Base-by-base conservation (phyloP, 2,888 invertebrate species). In the Odontomyia ornata region DNA sequence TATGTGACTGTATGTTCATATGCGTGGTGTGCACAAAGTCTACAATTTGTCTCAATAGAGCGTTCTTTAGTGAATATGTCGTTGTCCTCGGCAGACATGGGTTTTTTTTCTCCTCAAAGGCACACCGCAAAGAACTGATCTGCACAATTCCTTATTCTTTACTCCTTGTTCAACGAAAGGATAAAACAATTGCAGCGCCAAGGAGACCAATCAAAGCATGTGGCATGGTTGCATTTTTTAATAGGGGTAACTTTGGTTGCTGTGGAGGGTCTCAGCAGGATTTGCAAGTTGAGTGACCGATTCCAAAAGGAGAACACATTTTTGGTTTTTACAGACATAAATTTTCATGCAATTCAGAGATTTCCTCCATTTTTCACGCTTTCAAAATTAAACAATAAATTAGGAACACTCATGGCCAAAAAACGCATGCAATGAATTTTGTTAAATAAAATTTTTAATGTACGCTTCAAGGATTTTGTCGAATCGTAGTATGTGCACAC, bases 71-170 rank as follows among this genome's bases (percentile, higher is more conserved):
- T 36, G 23, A 13, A 21, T 1, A 52, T 25, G 71, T 71, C 71
- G 18, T 52, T 71, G 71, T 71, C 71, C 71, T 71, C 67, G 7
- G 21, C n/a, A 46, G 47, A 71, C 71, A 47, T 15, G n/a, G 21
- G 18, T 47, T 52, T 71, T 71, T 27, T 28, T 64, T 15, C n/a
- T 5, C 7, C 71, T 47, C n/a, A 52, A 25, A 11, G 47, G 52
- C 28, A 30, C 11, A n/a, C 64, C 28, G 23, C n/a, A 28, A 13
- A 27, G 9, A 71, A 21, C 52, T 52, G 71, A 71, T 71, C 71
- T 71, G 71, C 47, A 71, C 47, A 46, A 71, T 47, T 21, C 15
- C 15, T 23, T 67, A 18, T 67, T 23, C 9, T 60, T 60, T 11
- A 11, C 21, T 60, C 3, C 18, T 52, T 52, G 52, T 60, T 3